Conservation (phyloP, 2,797 vertebrate species). For the Lagodon rhomboides region DNA sequence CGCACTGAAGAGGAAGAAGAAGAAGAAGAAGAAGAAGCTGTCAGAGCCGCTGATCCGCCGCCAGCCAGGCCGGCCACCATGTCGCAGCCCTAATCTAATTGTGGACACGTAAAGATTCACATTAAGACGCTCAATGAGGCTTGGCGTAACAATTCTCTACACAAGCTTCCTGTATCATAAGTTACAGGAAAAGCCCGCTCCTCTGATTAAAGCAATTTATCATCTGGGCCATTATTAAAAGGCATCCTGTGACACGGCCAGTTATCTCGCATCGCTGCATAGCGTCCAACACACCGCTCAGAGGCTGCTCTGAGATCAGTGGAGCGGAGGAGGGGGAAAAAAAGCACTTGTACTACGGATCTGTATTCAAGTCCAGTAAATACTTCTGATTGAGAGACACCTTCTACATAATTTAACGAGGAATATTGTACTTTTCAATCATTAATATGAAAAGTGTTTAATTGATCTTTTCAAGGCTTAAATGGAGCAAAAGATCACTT, state of each 20-base stretch:
- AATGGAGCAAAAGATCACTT: too few relatives aligned
- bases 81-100: slow-evolving; percentile 84
- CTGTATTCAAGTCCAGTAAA: not conserved
- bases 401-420: not conserved
- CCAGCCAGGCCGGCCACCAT: slow-evolving; percentile 26
- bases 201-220: slow-evolving; percentile 91
- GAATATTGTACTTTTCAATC: not conserved
- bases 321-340: not conserved
- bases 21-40: slow-evolving; percentile 25
- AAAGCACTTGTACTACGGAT: not conserved
- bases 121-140: slow-evolving; percentile 91
- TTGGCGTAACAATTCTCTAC: slow-evolving; percentile 88
- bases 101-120: slow-evolving; percentile 89
- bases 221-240: slow-evolving; percentile 82
- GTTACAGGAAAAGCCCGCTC: slow-evolving; percentile 83
- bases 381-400: not conserved
- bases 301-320: slow-evolving; percentile 35
- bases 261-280: slow-evolving; percentile 64
- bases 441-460: not conserved
- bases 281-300: slow-evolving; percentile 23
- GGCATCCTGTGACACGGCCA: slow-evolving; percentile 66
- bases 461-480: too few relatives aligned
- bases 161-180: slow-evolving; percentile 89
- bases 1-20: slow-evolving; percentile 29
- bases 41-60: slow-evolving; percentile 15